Conservation (phyloP, 2,888 invertebrate genomes). For the Sceliomorpha sp. region DNA sequence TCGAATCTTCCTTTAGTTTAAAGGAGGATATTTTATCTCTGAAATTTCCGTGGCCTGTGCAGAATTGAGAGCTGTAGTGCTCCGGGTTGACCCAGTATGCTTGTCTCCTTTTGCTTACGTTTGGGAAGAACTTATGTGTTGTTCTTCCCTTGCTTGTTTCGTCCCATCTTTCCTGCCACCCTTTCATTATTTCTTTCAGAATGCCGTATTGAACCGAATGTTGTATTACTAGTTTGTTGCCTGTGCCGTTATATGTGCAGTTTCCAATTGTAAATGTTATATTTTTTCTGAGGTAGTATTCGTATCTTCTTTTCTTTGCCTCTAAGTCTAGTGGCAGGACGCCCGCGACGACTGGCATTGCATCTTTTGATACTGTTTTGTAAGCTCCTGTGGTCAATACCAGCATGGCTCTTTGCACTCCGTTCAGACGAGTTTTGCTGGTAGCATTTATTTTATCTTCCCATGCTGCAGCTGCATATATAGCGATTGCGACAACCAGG, state of each 20-base stretch:
- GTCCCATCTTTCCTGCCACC: neutral
- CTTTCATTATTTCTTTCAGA: neutral
- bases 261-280: neutral
- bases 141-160: neutral
- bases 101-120: neutral
- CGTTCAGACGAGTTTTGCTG: neutral
- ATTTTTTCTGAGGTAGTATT: too few relatives aligned
- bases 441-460: neutral
- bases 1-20: neutral
- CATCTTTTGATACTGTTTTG: too few relatives aligned
- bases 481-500: constrained; percentile 23
- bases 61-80: constrained; percentile 14
- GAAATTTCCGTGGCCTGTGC: constrained; percentile 47
- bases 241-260: too few relatives aligned
- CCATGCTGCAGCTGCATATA: too few relatives aligned
- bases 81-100: neutral
- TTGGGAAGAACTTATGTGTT: neutral
- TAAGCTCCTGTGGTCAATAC: too few relatives aligned
- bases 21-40: neutral
- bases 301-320: neutral
- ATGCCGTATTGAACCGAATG: neutral
- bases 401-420: neutral
- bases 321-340: too few relatives aligned
- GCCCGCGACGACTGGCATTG: too few relatives aligned
- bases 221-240: neutral